Evolutionary conservation across 2,888 invertebrate genomes (phyloP).

Genomic region (Gymnocheta viridis): DNA sequence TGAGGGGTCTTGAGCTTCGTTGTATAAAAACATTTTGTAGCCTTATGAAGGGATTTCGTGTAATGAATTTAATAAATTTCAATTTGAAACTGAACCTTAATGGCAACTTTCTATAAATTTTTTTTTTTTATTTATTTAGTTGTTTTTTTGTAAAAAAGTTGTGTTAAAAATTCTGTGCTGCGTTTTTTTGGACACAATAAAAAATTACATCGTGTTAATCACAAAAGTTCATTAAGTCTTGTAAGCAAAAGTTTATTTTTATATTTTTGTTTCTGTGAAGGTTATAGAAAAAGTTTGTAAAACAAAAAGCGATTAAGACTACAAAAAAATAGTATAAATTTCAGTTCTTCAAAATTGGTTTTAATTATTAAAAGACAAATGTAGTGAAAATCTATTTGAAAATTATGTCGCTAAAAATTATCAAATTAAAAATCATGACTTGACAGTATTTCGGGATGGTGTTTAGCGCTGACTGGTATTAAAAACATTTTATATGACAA

Average conservation of each 20-base stretch:
- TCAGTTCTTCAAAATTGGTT: no score
- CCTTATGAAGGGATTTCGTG: no score
- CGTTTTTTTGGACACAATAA: conserved; percentile 45
- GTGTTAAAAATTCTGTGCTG: conserved; percentile 21
- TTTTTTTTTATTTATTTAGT: neutral
- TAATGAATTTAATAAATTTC: neutral
- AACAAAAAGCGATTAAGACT: neutral
- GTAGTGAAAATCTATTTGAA: no score
- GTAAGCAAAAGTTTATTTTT: conserved; percentile 54
- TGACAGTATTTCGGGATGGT: no score
- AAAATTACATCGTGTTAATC: conserved; percentile 57
- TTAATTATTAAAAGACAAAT: no score
- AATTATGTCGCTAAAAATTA: no score
- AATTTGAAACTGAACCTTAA: neutral
- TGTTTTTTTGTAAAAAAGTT: neutral
- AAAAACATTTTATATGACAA: no score
- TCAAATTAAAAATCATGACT: no score
- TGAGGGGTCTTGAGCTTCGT: no score
- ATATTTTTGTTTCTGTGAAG: neutral
- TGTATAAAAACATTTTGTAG: no score
- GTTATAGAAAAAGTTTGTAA: neutral
- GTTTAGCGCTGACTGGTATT: no score
- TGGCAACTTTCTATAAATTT: neutral
- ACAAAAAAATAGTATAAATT: no score
- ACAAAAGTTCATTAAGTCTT: conserved; percentile 68